phyloP scores from a whole-genome alignment of 2,797 vertebrate species.

The Apodemus agrarius region DNA sequence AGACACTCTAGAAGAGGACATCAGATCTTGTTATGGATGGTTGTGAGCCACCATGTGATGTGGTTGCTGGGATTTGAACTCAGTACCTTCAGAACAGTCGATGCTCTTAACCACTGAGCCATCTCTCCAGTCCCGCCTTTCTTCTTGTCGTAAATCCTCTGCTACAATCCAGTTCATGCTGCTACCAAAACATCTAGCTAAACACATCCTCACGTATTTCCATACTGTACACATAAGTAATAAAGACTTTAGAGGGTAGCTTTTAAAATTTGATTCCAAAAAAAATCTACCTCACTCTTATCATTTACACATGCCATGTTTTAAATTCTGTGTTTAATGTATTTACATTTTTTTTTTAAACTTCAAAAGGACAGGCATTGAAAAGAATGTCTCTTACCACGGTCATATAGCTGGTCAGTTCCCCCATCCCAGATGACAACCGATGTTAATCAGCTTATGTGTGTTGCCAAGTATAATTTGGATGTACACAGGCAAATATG shows the following conservation, averaged over 20 bases:
- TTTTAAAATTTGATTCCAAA: conserved; percentile 33
- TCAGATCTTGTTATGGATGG: too few species aligned
- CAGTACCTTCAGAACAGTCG: too few species aligned
- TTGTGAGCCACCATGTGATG: too few species aligned
- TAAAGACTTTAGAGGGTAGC: neutral
- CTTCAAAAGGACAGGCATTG: neutral
- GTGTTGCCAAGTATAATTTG: neutral
- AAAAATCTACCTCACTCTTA: conserved; percentile 17
- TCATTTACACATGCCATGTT: conserved; percentile 13
- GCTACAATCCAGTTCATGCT: neutral
- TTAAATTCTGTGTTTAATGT: conserved; percentile 45
- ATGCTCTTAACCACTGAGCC: too few species aligned
- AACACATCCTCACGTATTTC: neutral
- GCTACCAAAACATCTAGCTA: neutral
- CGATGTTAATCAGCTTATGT: neutral
- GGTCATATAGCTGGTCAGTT: neutral
- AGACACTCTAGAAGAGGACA: too few species aligned
- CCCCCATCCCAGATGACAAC: neutral
- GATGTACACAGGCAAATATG: neutral
- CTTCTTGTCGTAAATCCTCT: neutral
- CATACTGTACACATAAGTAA: neutral
- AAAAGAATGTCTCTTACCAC: neutral
- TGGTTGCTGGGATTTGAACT: too few species aligned
- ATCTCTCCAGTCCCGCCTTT: neutral
- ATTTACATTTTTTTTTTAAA: conserved; percentile 43